Conservation (phyloP, 2,113 vertebrate species). For the Xyliphius kryptos region DNA sequence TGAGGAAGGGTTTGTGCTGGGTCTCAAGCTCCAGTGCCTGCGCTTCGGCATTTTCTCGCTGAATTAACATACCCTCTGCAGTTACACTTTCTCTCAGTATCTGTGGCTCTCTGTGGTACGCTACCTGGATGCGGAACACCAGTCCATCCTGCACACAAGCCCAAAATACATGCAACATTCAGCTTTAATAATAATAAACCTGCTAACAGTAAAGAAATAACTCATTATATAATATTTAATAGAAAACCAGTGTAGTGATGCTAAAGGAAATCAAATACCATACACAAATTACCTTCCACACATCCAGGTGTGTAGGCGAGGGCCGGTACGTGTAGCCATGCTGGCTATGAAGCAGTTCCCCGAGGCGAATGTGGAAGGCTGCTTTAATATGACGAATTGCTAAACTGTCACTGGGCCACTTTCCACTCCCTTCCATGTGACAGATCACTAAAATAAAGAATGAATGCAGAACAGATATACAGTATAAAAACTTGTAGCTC, state of each 20-base stretch:
- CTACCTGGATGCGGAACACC: slow-evolving; percentile 81
- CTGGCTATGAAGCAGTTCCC: slow-evolving; percentile 71
- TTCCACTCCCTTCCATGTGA: slow-evolving; percentile 95
- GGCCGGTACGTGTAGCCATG: slow-evolving; percentile 73
- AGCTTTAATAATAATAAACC: too few relatives aligned
- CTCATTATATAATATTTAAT: too few relatives aligned
- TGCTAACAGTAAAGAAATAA: too few relatives aligned
- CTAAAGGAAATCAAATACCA: too few relatives aligned
- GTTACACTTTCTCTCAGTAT: slow-evolving; percentile 77
- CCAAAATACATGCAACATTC: too few relatives aligned
- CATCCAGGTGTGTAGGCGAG: slow-evolving; percentile 70
- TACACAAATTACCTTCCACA: slow-evolving; percentile 67
- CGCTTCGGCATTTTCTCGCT: slow-evolving; percentile 79
- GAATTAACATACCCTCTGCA: slow-evolving; percentile 77
- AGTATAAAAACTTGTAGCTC: not conserved
- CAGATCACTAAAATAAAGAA: slow-evolving; percentile 86
- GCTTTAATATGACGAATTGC: slow-evolving; percentile 83
- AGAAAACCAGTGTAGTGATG: too few relatives aligned
- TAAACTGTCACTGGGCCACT: slow-evolving; percentile 83
- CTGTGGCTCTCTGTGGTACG: slow-evolving; percentile 86
- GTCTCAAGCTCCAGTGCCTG: slow-evolving; percentile 77
- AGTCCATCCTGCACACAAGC: slow-evolving; percentile 83
- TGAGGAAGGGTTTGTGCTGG: slow-evolving; percentile 74
- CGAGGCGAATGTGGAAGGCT: slow-evolving; percentile 84
- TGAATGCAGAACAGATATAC: too few relatives aligned